Evolutionary conservation across 2,888 invertebrate species (phyloP).

Genomic region (Dioctria linearis): DNA sequence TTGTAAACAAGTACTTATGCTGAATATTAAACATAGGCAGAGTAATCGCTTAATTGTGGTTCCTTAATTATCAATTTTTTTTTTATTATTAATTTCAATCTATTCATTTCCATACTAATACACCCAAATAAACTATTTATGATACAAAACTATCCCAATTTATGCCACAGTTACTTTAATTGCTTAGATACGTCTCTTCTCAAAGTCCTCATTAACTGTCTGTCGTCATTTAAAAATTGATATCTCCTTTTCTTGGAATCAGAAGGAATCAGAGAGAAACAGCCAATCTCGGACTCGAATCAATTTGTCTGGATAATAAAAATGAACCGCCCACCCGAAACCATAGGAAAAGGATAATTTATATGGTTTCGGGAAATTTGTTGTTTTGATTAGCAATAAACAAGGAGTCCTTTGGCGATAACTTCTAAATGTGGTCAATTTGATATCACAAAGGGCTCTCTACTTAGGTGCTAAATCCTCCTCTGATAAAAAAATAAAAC

Average conservation of each 20-base stretch:
- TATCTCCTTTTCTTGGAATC: constrained; percentile 5
- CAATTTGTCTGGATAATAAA: constrained; percentile 37
- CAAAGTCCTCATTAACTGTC: too few species aligned
- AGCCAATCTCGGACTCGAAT: constrained; percentile 20
- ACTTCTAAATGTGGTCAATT: constrained; percentile 34
- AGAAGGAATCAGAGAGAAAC: neutral
- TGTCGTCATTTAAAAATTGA: neutral
- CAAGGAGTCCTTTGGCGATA: constrained; percentile 15
- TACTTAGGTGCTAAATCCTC: constrained; percentile 25
- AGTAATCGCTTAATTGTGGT: too few species aligned
- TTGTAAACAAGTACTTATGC: too few species aligned
- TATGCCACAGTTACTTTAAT: too few species aligned
- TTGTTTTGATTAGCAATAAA: constrained; percentile 30
- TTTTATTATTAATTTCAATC: too few species aligned
- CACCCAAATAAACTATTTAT: too few species aligned
- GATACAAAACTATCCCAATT: too few species aligned
- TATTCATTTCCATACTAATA: too few species aligned
- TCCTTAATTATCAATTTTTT: too few species aligned
- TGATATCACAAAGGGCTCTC: neutral
- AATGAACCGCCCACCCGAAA: constrained; percentile 39
- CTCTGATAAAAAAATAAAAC: constrained; percentile 12
- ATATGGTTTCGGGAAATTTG: constrained; percentile 16
- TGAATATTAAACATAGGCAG: too few species aligned
- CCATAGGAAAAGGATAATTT: constrained; percentile 5
- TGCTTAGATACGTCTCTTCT: too few species aligned